Base-by-base conservation (phyloP, 2,113 vertebrate genomes). In the Neodontobutis hainanensis region DNA sequence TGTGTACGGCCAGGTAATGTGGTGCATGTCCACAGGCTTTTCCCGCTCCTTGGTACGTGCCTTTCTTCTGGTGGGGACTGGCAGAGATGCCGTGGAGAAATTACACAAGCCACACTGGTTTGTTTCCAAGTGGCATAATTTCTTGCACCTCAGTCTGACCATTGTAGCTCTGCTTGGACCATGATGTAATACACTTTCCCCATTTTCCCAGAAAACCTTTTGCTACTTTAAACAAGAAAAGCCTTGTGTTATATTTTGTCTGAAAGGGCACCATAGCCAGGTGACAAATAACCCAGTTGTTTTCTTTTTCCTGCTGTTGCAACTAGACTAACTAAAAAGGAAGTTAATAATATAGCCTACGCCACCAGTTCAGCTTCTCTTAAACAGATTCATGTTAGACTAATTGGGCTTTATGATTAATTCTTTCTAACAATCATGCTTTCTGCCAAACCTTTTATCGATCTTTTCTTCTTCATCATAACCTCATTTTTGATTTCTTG, bases 1-100 rank as follows among this genome's bases (percentile, higher is more conserved):
- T 83, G 93, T 94, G 85, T 93, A 94, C 83, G 90, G 92, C 9
- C 85, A 86, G 93, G 93, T 93, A 91, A 88, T 35, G 50, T 4
- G 16, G n/a, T 5, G 48, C 60, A 52, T 10, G 16, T 27, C 11
- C 11, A 5, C 11, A 7, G 2, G 11, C 47, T 6, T 7, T 32
- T 7, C 45, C 32, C 0, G 15, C 11, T 44, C 14, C 6, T 2
- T 1, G 5, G 44, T 45, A 59, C 7, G 12, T 55, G 51, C 68
- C 76, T 56, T 77, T 14, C 61, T 60, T 36, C 63, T 53, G 51
- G 12, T 38, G 15, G 46, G n/a, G 67, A 16, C 65, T 49, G 57
- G 9, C 34, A 32, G 43, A 14, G 70, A 27, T 73, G 68, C 50
- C 35, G 60, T 16, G 34, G 8, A 57, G 52, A 52, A 65, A 79